Base-by-base conservation (phyloP, 2,113 vertebrate species). In the Dicaeum eximium region DNA sequence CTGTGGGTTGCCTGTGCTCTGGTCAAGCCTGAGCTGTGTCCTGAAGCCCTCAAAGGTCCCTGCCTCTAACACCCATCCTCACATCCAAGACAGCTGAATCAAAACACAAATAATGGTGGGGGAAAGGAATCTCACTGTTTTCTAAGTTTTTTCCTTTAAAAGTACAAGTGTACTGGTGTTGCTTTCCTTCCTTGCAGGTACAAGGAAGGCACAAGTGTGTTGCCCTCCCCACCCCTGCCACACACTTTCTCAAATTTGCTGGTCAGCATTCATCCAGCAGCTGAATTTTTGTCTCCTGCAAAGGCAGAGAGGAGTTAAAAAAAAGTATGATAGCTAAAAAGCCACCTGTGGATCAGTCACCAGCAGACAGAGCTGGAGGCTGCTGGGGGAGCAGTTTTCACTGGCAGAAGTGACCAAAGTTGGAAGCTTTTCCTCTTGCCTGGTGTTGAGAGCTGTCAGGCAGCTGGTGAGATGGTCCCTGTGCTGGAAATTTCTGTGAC, bases 171-270 rank as follows among this genome's bases (percentile, higher is more conserved):
- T 53, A 8, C 11, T 65, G 50, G n/a, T 16, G 14, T 27, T 80
- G 30, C 22, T 61, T 73, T 80, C 38, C 11, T n/a, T 61, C n/a
- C 21, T 56, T 53, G 28, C n/a, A 67, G 40, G 11, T 71, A 7
- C 38, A 51, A 35, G 23, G 28, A 73, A 54, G 27, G 27, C 56
- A 67, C 16, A 71, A 60, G 27, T 0, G 0, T 31, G 5, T 22
- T 42, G 7, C 15, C 7, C 2, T 12, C 37, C 16, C 15, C 24
- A 38, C n/a, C 7, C 9, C 3, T 23, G 1, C 27, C 6, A 28
- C 8, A 14, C 22, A 35, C 30, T 54, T 28, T 35, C 57, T 65
- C 45, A 54, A 64, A 38, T 93, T 90, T 75, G 30, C 87, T 90
- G 57, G 70, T 87, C n/a, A 48, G 24, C 10, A 7, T 72, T 81